A percentile compares a stretch with the other conserved stretches of the same genome.
These are phyloP conservation scores for Macrobrachium nipponense DNA, from an alignment of 1,140 invertebrate genomes.

Conservation along the genomic window DNA sequence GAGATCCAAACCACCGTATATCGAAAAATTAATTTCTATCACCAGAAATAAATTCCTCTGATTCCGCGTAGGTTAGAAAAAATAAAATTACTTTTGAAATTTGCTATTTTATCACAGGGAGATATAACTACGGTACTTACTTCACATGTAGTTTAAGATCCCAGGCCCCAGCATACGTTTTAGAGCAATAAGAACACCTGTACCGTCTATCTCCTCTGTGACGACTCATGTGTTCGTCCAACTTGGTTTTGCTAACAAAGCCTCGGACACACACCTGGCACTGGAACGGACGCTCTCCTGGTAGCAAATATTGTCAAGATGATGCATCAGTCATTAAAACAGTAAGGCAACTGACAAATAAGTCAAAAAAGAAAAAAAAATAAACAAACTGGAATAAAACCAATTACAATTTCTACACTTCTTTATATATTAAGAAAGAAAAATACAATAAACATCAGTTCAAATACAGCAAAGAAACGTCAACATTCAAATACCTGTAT, in stretches of 20 bases:
- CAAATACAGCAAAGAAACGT: neutral
- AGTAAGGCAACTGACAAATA: neutral
- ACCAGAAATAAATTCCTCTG: no score
- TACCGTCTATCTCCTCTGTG: constrained; percentile 73
- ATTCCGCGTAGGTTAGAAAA: no score
- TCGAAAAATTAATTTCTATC: no score
- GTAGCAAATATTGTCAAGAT: neutral
- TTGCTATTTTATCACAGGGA: neutral
- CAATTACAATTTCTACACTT: neutral
- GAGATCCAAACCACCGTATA: no score
- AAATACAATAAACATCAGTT: no score
- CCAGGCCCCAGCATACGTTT: constrained; percentile 67
- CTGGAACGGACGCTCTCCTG: constrained; percentile 71
- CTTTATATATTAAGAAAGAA: no score
- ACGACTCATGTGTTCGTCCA: constrained; percentile 72
- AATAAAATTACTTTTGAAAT: no score
- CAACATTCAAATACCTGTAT: constrained; percentile 63
- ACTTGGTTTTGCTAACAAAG: constrained; percentile 72
- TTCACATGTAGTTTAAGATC: constrained; percentile 65
- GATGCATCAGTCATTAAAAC: neutral
- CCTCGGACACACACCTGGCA: constrained; percentile 72
- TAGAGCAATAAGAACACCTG: constrained; percentile 72
- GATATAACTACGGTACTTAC: constrained; percentile 21
- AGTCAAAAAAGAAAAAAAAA: no score
- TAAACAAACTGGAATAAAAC: no score